A percentile compares a stretch with the other conserved stretches of the same genome.
Conservation (phyloP, 2,888 invertebrate species). For the Choreutis nemorana region DNA sequence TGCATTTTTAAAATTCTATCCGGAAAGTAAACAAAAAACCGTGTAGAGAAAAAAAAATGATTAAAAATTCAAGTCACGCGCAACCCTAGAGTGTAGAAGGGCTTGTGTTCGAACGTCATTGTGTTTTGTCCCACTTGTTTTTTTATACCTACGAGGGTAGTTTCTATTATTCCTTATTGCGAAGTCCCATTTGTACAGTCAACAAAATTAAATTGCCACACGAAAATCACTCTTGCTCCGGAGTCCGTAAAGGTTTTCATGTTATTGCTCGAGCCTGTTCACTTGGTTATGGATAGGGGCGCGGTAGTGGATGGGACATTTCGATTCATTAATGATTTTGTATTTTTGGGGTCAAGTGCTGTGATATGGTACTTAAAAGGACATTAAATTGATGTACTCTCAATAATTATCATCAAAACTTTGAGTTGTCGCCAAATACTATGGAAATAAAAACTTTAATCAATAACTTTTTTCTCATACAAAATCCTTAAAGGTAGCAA, state of each 20-base stretch:
- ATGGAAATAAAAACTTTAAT: no score
- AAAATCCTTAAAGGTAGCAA: no score
- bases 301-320: constrained; percentile 19
- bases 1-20: constrained; percentile 1
- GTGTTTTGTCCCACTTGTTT: constrained; percentile 55
- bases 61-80: constrained; percentile 44
- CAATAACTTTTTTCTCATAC: no score
- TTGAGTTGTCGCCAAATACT: no score
- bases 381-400: no score
- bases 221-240: no score
- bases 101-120: constrained; percentile 51
- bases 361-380: constrained; percentile 5
- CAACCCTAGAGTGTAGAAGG: constrained; percentile 49
- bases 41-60: constrained; percentile 13
- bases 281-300: constrained; percentile 23
- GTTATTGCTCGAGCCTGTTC: constrained; percentile 57
- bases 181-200: constrained; percentile 34
- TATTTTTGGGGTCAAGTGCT: constrained; percentile 35
- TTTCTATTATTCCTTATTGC: constrained; percentile 57
- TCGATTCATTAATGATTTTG: constrained; percentile 39
- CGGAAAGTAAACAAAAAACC: no score
- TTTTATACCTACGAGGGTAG: constrained; percentile 52
- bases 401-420: no score
- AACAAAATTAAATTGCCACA: no score
- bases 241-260: no score